Conservation (phyloP, 2,113 vertebrate species). For the Platycercus adscitus region DNA sequence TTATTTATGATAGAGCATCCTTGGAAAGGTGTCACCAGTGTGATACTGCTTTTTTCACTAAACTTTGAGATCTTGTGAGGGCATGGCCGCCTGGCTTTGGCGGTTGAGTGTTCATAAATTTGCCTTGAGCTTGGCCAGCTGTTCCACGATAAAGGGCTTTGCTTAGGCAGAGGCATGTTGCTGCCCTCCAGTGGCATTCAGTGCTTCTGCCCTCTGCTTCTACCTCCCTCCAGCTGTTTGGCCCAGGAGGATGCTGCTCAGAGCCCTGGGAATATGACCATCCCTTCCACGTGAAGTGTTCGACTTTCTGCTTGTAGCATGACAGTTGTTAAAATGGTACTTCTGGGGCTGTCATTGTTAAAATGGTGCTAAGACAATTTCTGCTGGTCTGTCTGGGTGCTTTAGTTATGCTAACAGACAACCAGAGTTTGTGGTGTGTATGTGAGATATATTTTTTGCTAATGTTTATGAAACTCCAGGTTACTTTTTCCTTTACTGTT, state of each 20-base stretch:
- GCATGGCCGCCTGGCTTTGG: neutral
- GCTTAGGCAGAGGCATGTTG: neutral
- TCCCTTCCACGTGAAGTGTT: neutral
- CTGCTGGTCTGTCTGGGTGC: neutral
- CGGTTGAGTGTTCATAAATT: neutral
- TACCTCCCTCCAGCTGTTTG: neutral
- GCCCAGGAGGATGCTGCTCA: neutral
- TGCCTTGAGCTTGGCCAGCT: neutral
- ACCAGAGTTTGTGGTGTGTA: fast-evolving
- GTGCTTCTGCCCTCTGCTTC: neutral
- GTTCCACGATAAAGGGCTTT: neutral
- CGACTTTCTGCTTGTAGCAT: fast-evolving
- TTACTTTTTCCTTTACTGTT: neutral
- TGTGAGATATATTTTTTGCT: fast-evolving
- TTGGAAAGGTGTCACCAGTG: neutral
- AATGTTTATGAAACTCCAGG: neutral
- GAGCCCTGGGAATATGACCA: neutral
- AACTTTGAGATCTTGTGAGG: neutral
- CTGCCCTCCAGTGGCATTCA: neutral
- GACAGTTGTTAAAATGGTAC: fast-evolving
- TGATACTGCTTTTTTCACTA: neutral
- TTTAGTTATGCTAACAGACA: neutral
- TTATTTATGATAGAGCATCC: neutral
- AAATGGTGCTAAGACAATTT: fast-evolving
- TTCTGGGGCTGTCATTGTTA: neutral